These are phyloP conservation scores for Conus ventricosus DNA, from an alignment of 1,140 invertebrate genomes.

Conservation along the genomic window DNA sequence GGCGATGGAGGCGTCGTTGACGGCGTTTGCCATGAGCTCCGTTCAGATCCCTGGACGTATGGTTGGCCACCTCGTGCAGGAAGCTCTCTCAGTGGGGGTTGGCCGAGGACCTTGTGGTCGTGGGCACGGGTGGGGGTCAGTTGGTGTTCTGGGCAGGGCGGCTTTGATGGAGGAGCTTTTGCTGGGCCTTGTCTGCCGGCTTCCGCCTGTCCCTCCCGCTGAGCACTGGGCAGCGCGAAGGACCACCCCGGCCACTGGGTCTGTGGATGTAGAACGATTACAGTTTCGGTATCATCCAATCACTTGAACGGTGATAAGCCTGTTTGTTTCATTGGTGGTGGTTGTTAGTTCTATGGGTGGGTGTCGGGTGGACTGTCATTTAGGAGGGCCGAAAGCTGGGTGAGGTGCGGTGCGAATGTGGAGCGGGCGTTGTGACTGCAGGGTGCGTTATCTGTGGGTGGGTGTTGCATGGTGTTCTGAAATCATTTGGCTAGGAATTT, in stretches of 20 bases:
- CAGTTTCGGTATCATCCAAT: not conserved
- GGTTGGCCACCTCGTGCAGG: slow-evolving; percentile 4
- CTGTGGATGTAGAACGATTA: not conserved
- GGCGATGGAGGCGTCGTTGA: not conserved
- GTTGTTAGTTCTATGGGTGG: too few relatives aligned
- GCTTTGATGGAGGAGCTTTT: not conserved
- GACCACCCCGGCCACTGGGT: not conserved
- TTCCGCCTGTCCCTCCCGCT: not conserved
- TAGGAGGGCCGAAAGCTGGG: too few relatives aligned
- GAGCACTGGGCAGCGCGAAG: not conserved
- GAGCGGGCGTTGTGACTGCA: too few relatives aligned
- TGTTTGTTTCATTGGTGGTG: too few relatives aligned
- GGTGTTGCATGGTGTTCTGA: too few relatives aligned
- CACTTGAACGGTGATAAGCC: too few relatives aligned
- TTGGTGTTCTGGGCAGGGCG: not conserved
- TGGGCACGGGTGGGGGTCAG: not conserved
- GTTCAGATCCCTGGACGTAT: not conserved
- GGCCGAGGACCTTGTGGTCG: slow-evolving; percentile 12
- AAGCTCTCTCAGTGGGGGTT: slow-evolving; percentile 16
- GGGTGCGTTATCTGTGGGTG: too few relatives aligned
- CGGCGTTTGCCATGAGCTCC: not conserved
- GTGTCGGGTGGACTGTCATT: too few relatives aligned
- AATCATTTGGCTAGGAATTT: too few relatives aligned
- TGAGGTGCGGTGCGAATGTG: too few relatives aligned
- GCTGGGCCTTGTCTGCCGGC: not conserved